Percentiles rank a stretch among this genome's conserved stretches.
These are phyloP conservation scores for Panagrolaimus sp. DNA, from an alignment of 1,140 invertebrate genomes.

Conservation along the genomic window DNA sequence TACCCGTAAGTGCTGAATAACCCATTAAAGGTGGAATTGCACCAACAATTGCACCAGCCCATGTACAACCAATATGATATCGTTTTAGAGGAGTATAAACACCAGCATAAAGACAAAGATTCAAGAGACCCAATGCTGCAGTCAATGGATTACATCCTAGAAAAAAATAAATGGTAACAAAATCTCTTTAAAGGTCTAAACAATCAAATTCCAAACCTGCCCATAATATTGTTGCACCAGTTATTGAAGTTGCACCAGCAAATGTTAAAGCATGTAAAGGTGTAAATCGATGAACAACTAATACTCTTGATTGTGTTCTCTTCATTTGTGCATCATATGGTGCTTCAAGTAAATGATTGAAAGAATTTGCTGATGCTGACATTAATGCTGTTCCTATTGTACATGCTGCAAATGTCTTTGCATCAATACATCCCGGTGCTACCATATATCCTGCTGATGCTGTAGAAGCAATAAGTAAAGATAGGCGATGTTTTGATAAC, in stretches of 20 bases:
- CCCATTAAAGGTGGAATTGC: constrained; percentile 97
- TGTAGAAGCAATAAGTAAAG: constrained; percentile 79
- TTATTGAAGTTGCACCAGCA: constrained; percentile 37
- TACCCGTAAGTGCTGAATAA: constrained; percentile 81
- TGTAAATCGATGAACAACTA: constrained; percentile 74
- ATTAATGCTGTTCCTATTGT: constrained; percentile 80
- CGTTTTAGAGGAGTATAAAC: constrained; percentile 96
- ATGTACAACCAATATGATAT: constrained; percentile 87
- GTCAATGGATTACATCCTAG: constrained; percentile 71
- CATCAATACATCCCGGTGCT: constrained; percentile 76
- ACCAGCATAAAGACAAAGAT: constrained; percentile 83
- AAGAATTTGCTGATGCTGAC: constrained; percentile 84
- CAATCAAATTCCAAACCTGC: constrained; percentile 66
- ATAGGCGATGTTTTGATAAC: constrained; percentile 55
- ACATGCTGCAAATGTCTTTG: constrained; percentile 67
- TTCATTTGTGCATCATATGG: constrained; percentile 98
- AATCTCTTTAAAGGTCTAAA: not conserved
- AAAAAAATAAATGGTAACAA: constrained; percentile 15
- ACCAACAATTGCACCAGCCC: constrained; percentile 87
- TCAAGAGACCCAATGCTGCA: constrained; percentile 75
- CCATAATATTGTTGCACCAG: constrained; percentile 40
- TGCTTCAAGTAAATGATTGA: constrained; percentile 93
- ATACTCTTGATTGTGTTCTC: constrained; percentile 89
- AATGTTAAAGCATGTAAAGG: constrained; percentile 58
- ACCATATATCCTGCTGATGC: constrained; percentile 88